Evolutionary conservation across 1,140 invertebrate genomes (phyloP).

Genomic region (Whitmania pigra): DNA sequence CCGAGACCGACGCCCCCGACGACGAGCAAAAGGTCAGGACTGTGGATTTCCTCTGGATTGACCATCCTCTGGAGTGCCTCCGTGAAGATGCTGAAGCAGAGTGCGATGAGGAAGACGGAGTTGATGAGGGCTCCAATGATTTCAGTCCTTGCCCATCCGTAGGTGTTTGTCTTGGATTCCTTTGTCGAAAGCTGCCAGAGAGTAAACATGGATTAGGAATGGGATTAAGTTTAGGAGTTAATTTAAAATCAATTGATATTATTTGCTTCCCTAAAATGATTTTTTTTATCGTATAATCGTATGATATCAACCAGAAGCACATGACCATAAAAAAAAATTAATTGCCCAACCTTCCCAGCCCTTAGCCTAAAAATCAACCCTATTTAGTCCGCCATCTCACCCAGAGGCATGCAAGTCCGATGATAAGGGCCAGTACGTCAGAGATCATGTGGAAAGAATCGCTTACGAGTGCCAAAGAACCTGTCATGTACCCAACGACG

Average conservation of each 20-base stretch:
- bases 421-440: slow-evolving; percentile 47
- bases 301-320: too few species aligned
- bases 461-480: slow-evolving; percentile 48
- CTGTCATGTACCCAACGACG: slow-evolving; percentile 46
- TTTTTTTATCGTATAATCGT: too few species aligned
- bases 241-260: too few species aligned
- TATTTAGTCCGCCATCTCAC: slow-evolving; percentile 27
- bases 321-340: too few species aligned
- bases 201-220: too few species aligned
- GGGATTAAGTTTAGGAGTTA: too few species aligned
- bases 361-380: too few species aligned
- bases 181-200: slow-evolving; percentile 33
- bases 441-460: slow-evolving; percentile 51
- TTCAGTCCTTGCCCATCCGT: slow-evolving; percentile 50
- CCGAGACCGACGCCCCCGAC: slow-evolving; percentile 45
- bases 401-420: slow-evolving; percentile 41
- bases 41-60: slow-evolving; percentile 50
- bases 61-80: slow-evolving; percentile 37
- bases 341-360: too few species aligned
- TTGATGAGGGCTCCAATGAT: slow-evolving; percentile 49
- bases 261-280: too few species aligned
- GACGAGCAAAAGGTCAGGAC: slow-evolving; percentile 43
- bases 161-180: slow-evolving; percentile 44
- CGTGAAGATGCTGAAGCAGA: slow-evolving; percentile 49
- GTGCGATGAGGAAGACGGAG: slow-evolving; percentile 47